Evolutionary conservation across 2,113 vertebrate species (phyloP).

Genomic region (Zosterops lateralis): DNA sequence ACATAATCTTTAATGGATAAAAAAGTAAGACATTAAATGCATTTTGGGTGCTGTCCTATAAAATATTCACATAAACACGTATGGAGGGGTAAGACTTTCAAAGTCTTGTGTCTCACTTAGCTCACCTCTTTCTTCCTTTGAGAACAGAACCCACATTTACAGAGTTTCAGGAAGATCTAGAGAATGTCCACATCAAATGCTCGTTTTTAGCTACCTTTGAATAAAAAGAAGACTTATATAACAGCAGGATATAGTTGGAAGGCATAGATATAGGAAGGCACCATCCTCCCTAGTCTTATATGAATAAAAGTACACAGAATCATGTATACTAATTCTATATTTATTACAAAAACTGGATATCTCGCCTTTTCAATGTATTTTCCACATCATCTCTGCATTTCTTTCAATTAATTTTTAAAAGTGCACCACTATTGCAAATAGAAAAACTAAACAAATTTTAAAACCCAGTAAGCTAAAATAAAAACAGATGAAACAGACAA

Average conservation of each 20-base stretch:
- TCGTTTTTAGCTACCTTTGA: not conserved
- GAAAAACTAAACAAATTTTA: not conserved
- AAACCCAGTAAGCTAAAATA: not conserved
- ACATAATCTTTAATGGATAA: not conserved
- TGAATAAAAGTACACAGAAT: not conserved
- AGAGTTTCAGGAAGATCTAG: not conserved
- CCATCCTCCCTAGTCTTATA: not conserved
- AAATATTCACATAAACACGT: not conserved
- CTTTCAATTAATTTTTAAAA: not conserved
- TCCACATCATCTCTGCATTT: not conserved
- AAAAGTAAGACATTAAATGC: not conserved
- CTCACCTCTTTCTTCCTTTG: not conserved
- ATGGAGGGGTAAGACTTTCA: not conserved
- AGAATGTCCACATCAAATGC: not conserved
- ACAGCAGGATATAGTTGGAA: not conserved
- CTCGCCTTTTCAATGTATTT: not conserved
- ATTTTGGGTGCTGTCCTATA: not conserved
- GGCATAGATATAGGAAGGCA: not conserved
- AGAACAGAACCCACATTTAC: not conserved
- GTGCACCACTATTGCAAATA: not conserved
- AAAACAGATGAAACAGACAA: not conserved
- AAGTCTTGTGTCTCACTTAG: not conserved
- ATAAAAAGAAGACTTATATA: not conserved
- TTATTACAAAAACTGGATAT: not conserved
- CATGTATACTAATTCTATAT: not conserved